phyloP scores from a whole-genome alignment of 1,140 invertebrate genomes.

The Drosophila murphyi region DNA sequence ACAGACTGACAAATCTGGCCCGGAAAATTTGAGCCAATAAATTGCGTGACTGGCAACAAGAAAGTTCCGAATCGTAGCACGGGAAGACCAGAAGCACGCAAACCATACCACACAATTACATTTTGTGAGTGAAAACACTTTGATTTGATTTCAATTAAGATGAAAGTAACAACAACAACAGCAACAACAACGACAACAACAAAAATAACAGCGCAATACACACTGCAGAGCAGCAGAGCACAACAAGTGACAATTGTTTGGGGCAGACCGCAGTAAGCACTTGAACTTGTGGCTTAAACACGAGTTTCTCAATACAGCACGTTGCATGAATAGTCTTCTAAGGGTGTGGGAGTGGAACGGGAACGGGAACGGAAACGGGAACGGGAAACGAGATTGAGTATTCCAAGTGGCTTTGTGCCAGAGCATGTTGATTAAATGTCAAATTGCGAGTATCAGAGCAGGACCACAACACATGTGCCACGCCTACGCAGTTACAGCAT shows the following conservation, averaged over 20 bases:
- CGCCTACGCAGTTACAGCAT: constrained; percentile 28
- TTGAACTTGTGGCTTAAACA: constrained; percentile 37
- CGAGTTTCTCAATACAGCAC: constrained; percentile 28
- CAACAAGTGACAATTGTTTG: constrained; percentile 38
- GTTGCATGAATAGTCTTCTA: constrained; percentile 33
- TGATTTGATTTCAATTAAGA: constrained; percentile 83
- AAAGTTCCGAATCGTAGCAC: constrained; percentile 14
- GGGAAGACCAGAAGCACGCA: constrained; percentile 47
- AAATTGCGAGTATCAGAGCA: constrained; percentile 66
- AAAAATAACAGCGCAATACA: too few species aligned
- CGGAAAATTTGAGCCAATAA: constrained; percentile 24
- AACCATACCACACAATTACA: constrained; percentile 65
- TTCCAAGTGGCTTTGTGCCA: constrained; percentile 20
- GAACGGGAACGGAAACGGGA: too few species aligned
- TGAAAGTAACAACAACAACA: constrained; percentile 54
- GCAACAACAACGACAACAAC: constrained; percentile 17
- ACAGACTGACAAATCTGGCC: constrained; percentile 11
- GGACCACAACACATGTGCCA: constrained; percentile 64
- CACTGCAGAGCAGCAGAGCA: constrained; percentile 5
- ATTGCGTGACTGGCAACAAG: constrained; percentile 42
- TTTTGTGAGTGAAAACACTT: constrained; percentile 76
- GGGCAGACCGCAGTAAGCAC: constrained; percentile 50
- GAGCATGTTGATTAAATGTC: constrained; percentile 71
- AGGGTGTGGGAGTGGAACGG: background rate
- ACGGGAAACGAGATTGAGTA: background rate